Percentiles rank a stretch among this genome's conserved stretches.
Conservation (phyloP, 2,797 vertebrate species). For the Acestrorhynchus altus region DNA sequence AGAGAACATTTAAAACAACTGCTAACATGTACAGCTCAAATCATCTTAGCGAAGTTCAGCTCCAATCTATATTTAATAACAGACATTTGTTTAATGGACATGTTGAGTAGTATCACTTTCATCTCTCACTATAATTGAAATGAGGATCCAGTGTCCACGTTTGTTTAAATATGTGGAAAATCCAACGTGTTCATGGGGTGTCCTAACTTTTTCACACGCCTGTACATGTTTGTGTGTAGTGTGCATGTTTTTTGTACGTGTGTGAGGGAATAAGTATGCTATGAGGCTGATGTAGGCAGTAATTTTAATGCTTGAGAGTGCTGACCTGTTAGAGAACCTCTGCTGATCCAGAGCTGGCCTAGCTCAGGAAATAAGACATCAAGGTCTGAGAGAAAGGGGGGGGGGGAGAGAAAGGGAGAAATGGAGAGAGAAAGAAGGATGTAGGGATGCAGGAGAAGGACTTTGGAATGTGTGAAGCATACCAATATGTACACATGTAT, state of each 20-base stretch:
- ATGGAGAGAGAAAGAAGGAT: conserved; percentile 65
- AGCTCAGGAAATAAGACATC: conserved; percentile 52
- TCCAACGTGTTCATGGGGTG: too few relatives aligned
- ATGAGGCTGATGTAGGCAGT: conserved; percentile 56
- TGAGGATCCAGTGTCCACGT: too few relatives aligned
- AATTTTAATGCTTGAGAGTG: conserved; percentile 59
- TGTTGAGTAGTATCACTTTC: too few relatives aligned
- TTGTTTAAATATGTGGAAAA: too few relatives aligned
- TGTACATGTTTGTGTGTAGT: background rate
- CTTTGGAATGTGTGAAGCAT: conserved; percentile 43
- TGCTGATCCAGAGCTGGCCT: conserved; percentile 58
- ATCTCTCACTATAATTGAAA: too few relatives aligned
- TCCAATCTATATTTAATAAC: too few relatives aligned
- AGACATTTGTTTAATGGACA: too few relatives aligned
- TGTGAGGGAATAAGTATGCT: conserved; percentile 59
- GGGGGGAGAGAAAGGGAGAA: conserved; percentile 65
- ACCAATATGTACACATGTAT: conserved; percentile 71
- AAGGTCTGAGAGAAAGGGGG: conserved; percentile 52
- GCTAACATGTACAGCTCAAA: too few relatives aligned
- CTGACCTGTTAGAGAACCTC: conserved; percentile 61
- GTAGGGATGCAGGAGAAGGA: conserved; percentile 49
- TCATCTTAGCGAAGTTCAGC: too few relatives aligned
- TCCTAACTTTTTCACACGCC: too few relatives aligned
- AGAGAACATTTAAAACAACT: too few relatives aligned
- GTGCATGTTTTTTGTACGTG: too few relatives aligned